Evolutionary conservation across 2,888 invertebrate genomes (phyloP).

Genomic region (Chelonus formosanus): DNA sequence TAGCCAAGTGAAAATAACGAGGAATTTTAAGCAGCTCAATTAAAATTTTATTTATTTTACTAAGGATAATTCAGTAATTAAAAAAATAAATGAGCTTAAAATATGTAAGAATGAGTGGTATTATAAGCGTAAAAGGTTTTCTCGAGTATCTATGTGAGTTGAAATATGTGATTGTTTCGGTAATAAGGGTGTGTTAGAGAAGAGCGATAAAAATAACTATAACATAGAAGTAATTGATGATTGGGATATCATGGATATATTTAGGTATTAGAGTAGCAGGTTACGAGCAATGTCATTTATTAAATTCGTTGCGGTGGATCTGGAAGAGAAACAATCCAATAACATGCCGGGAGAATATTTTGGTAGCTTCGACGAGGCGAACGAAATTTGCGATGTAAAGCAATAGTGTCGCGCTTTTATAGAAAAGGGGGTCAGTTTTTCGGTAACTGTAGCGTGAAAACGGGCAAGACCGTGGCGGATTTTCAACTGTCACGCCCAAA

Average conservation of each 20-base stretch:
- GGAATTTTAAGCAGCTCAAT: no score
- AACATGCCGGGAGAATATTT: slow-evolving; percentile 28
- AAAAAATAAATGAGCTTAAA: no score
- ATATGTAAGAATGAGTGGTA: no score
- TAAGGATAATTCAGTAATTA: no score
- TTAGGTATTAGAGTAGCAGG: not conserved
- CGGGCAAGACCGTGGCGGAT: slow-evolving; percentile 56
- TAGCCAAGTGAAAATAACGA: no score
- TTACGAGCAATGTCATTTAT: slow-evolving; percentile 28
- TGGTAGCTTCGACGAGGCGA: slow-evolving; percentile 11
- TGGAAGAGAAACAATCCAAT: slow-evolving; percentile 23
- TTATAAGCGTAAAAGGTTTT: no score
- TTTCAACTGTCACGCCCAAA: slow-evolving; percentile 59
- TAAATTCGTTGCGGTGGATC: slow-evolving; percentile 29
- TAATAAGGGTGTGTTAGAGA: not conserved
- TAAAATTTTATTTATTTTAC: no score
- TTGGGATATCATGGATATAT: slow-evolving; percentile 8
- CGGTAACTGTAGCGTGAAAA: slow-evolving; percentile 55
- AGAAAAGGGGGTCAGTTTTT: slow-evolving; percentile 50
- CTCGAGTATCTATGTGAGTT: not conserved
- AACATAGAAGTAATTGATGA: slow-evolving; percentile 7
- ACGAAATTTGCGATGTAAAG: slow-evolving; percentile 38
- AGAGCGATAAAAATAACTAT: slow-evolving; percentile 9
- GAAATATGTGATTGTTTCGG: not conserved
- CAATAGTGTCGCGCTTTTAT: slow-evolving; percentile 5